A percentile compares a stretch with the other conserved stretches of the same genome.
These are phyloP conservation scores for Cladorhizidae sp. DNA, from an alignment of 37 sponge, comb jelly and placozoan species.

Conservation along the genomic window DNA sequence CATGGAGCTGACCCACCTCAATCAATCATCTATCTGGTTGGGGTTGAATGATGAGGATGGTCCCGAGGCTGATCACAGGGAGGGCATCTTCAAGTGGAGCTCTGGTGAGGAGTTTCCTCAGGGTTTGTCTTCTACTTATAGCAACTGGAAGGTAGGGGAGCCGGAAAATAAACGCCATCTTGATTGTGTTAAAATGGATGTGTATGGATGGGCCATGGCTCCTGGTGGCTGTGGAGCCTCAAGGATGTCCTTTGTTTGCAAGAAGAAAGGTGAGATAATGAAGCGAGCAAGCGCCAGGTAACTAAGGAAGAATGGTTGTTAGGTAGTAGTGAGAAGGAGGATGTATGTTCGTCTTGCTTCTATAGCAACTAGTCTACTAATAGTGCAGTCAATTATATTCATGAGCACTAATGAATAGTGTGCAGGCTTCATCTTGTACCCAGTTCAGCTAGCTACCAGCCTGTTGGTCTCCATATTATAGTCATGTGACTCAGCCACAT, in stretches of 20 bases:
- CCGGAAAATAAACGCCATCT: slow-evolving; percentile 34
- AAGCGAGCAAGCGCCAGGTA: no score
- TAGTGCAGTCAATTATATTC: no score
- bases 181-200: slow-evolving; percentile 49
- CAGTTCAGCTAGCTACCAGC: no score
- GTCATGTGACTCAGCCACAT: no score
- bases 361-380: no score
- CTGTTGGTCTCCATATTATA: no score
- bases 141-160: slow-evolving; percentile 50
- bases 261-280: slow-evolving; percentile 62
- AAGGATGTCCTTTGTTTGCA: slow-evolving; percentile 61
- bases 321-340: no score
- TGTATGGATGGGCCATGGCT: slow-evolving; percentile 57
- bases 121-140: background rate
- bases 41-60: slow-evolving; percentile 57
- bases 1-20: slow-evolving; percentile 12
- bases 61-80: background rate
- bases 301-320: no score
- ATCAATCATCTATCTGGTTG: slow-evolving; percentile 43
- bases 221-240: slow-evolving; percentile 52
- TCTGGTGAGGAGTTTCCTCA: slow-evolving; percentile 8
- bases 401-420: no score
- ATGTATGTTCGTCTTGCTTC: no score
- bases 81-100: slow-evolving; percentile 61
- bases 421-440: no score